Evolutionary conservation across 2,797 vertebrate species (phyloP).

Genomic region (Hyperoplus lanceolatus): DNA sequence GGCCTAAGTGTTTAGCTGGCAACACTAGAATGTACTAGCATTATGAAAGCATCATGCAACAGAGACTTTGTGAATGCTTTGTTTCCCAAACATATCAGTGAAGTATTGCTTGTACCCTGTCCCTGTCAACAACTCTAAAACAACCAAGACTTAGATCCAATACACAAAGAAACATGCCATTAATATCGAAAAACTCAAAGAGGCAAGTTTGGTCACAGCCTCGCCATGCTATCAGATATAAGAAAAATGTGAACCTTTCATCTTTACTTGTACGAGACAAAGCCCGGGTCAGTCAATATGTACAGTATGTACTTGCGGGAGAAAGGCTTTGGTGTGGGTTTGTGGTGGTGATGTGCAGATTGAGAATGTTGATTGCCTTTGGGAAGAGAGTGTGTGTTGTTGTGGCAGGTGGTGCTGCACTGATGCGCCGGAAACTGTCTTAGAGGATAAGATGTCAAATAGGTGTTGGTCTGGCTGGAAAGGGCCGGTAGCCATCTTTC

Average conservation of each 20-base stretch:
- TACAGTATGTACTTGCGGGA: conserved; percentile 21
- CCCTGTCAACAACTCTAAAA: no score
- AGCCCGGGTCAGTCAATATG: conserved; percentile 18
- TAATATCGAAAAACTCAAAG: background rate
- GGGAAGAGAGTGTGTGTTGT: conserved; percentile 44
- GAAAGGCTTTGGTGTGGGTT: conserved; percentile 26
- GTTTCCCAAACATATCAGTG: background rate
- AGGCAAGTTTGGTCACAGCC: background rate
- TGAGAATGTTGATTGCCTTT: conserved; percentile 49
- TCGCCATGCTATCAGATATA: background rate
- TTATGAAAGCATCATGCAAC: background rate
- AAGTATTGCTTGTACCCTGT: background rate
- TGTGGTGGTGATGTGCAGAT: conserved; percentile 38
- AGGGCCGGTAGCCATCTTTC: conserved; percentile 47
- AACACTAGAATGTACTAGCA: background rate
- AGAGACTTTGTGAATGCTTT: background rate
- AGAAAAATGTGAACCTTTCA: background rate
- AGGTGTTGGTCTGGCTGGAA: conserved; percentile 51
- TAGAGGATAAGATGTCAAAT: conserved; percentile 59
- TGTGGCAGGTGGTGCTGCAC: conserved; percentile 57
- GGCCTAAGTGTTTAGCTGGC: background rate
- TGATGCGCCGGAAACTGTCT: conserved; percentile 63
- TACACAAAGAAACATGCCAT: background rate
- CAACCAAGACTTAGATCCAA: background rate
- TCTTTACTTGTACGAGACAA: conserved; percentile 19